Percentiles rank a stretch among this genome's conserved stretches.
These are phyloP conservation scores for Monoplex corrugatus DNA, from an alignment of 2,888 invertebrate species.

Conservation along the genomic window DNA sequence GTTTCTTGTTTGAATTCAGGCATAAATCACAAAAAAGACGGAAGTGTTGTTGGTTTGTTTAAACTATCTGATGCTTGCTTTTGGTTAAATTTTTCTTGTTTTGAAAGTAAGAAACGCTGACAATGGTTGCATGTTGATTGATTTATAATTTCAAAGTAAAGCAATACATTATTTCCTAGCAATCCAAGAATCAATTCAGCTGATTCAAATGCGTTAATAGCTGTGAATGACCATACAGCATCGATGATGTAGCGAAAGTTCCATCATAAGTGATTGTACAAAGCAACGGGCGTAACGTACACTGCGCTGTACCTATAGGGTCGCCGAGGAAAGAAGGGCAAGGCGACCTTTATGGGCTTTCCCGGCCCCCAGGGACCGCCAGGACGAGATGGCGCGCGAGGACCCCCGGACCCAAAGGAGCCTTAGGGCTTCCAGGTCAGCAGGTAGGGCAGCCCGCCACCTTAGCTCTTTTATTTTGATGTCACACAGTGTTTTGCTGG, in stretches of 20 bases:
- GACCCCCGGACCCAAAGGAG: conserved; percentile 82
- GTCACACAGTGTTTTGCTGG: not conserved
- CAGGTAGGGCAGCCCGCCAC: conserved; percentile 59
- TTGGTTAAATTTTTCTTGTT: no score
- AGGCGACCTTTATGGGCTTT: conserved; percentile 62
- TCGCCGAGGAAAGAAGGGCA: conserved; percentile 61
- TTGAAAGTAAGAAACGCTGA: no score
- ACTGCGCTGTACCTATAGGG: conserved; percentile 55
- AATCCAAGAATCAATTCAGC: no score
- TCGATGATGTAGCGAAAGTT: no score
- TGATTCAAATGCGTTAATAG: no score
- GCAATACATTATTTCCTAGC: no score
- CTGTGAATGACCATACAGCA: no score
- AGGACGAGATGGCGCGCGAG: conserved; percentile 82
- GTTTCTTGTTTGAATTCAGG: not conserved
- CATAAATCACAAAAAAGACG: not conserved
- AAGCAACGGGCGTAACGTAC: not conserved
- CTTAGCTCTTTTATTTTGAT: not conserved
- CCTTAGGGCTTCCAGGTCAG: conserved; percentile 83
- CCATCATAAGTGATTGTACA: no score
- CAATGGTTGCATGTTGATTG: no score
- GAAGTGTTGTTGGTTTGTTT: not conserved
- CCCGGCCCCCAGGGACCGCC: conserved; percentile 86
- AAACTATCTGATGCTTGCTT: no score
- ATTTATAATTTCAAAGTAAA: no score